Evolutionary conservation across 1,140 invertebrate genomes (phyloP).

Genomic region (Tetramorium alpestre): DNA sequence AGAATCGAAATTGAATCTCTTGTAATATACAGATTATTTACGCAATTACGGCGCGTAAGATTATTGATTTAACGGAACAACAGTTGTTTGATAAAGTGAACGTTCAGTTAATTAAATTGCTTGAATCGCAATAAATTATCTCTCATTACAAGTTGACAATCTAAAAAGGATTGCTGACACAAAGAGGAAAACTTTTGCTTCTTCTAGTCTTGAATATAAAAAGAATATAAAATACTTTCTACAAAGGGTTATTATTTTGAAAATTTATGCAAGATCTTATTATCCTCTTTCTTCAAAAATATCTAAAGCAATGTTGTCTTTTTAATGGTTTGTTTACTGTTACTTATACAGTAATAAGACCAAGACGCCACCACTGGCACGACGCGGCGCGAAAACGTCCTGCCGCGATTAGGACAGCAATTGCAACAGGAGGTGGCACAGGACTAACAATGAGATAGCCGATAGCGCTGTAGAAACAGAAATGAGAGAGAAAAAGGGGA

Average conservation of each 20-base stretch:
- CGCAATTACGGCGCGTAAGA: background rate
- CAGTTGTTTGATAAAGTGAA: background rate
- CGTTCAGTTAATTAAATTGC: background rate
- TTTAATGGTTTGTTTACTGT: background rate
- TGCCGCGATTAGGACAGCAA: conserved; percentile 81
- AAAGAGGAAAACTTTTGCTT: background rate
- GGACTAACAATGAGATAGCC: conserved; percentile 78
- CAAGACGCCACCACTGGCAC: conserved; percentile 73
- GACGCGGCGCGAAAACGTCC: conserved; percentile 81
- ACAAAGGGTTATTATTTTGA: background rate
- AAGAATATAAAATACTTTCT: background rate
- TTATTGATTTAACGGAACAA: background rate
- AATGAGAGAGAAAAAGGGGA: background rate
- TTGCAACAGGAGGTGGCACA: conserved; percentile 80
- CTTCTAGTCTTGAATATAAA: background rate
- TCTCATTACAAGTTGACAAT: background rate
- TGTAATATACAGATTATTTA: background rate
- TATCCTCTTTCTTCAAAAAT: background rate
- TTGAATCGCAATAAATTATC: background rate
- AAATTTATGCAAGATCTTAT: background rate
- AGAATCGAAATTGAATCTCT: background rate
- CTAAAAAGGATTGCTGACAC: background rate
- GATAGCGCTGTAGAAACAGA: conserved; percentile 51
- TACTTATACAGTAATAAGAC: background rate
- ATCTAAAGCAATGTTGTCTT: background rate